Conservation (phyloP, 2,888 invertebrate species). For the Plagodis pulveraria region DNA sequence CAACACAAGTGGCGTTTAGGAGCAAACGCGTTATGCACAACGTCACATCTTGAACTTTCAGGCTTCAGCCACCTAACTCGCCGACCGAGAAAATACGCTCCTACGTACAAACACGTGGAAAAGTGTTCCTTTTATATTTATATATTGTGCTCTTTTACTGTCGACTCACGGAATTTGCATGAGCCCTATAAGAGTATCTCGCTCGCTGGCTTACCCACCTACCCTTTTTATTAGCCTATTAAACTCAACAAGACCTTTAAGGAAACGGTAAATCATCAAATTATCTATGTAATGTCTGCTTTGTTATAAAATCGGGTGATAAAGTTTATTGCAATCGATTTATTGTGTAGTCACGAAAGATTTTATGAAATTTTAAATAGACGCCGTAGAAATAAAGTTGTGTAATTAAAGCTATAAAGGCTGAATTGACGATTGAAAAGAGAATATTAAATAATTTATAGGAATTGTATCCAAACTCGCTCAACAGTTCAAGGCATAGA, state of each 20-base stretch:
- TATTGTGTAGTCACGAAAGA: constrained; percentile 27
- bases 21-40: constrained; percentile 39
- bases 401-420: neutral
- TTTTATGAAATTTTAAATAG: constrained; percentile 21
- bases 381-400: constrained; percentile 3
- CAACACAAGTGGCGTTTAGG: constrained; percentile 43
- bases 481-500: too few species aligned
- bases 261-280: constrained; percentile 57
- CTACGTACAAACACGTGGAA: constrained; percentile 31
- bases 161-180: constrained; percentile 44
- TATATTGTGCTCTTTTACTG: constrained; percentile 39
- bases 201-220: constrained; percentile 32
- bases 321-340: constrained; percentile 48
- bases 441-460: too few species aligned
- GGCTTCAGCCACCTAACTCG: constrained; percentile 5
- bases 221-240: constrained; percentile 56
- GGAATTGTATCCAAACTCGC: too few species aligned
- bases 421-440: too few species aligned
- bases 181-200: constrained; percentile 35
- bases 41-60: constrained; percentile 37
- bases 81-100: constrained; percentile 34
- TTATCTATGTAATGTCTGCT: constrained; percentile 51
- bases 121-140: constrained; percentile 44
- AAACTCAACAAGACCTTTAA: constrained; percentile 53
- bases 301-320: constrained; percentile 48